A percentile compares a stretch with the other conserved stretches of the same genome.
Conservation (phyloP, 2,888 invertebrate species). For the Apotomis betuletana region DNA sequence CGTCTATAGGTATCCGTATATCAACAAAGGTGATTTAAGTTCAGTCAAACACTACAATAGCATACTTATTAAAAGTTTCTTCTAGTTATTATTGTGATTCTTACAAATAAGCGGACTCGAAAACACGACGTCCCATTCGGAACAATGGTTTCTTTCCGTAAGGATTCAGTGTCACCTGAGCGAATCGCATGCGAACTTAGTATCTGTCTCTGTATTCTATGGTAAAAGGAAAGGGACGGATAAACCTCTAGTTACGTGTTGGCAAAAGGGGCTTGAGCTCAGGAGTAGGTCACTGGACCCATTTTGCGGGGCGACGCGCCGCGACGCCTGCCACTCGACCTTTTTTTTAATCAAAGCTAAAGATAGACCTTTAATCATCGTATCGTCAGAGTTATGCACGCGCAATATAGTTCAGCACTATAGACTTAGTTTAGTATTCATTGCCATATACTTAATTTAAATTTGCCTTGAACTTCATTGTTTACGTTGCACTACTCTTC, state of each 20-base stretch:
- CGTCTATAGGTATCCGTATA: too few species aligned
- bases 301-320: constrained; percentile 14
- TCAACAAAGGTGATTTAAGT: too few species aligned
- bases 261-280: neutral
- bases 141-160: constrained; percentile 6
- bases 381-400: constrained; percentile 6
- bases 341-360: constrained; percentile 25
- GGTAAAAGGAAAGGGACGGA: constrained; percentile 18
- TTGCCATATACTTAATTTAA: too few species aligned
- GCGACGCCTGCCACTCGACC: constrained; percentile 19
- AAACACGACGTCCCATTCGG: neutral
- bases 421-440: too few species aligned
- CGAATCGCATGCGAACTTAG: neutral
- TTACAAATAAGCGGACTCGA: neutral
- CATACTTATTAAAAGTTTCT: neutral
- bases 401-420: too few species aligned
- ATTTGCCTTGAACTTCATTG: too few species aligned
- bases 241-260: neutral
- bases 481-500: too few species aligned
- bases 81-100: neutral
- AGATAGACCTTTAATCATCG: constrained; percentile 24
- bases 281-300: constrained; percentile 31
- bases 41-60: too few species aligned
- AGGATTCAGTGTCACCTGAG: constrained; percentile 8
- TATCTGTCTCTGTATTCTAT: neutral